Evolutionary conservation across 2,888 invertebrate species (phyloP).

Genomic region (Byasa hedistus): DNA sequence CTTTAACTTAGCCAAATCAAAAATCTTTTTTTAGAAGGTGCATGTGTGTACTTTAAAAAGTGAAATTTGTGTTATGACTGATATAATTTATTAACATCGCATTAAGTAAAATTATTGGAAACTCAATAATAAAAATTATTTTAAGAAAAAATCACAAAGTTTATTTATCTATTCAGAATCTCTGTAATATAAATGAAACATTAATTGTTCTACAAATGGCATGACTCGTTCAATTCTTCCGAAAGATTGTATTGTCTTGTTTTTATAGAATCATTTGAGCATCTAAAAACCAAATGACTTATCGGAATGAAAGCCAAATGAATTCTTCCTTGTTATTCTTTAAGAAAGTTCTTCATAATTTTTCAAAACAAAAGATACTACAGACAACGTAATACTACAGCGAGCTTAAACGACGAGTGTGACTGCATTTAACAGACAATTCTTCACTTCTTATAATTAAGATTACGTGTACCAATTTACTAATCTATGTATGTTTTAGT

Average conservation of each 20-base stretch:
- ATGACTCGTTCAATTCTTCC: conserved; percentile 44
- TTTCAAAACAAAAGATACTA: conserved; percentile 20
- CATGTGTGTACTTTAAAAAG: too few species aligned
- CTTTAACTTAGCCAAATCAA: too few species aligned
- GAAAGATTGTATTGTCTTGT: conserved; percentile 40
- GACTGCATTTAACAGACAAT: background rate
- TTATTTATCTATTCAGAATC: conserved; percentile 10
- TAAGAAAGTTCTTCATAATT: conserved; percentile 19
- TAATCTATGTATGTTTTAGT: too few species aligned
- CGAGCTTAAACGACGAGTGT: background rate
- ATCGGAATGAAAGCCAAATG: conserved; percentile 59
- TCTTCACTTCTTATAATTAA: background rate
- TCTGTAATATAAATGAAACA: conserved; percentile 8
- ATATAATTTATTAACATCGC: background rate
- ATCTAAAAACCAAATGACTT: conserved; percentile 66
- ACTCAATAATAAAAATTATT: background rate
- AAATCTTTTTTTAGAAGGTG: too few species aligned
- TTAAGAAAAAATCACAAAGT: background rate
- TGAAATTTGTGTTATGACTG: background rate
- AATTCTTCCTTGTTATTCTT: conserved; percentile 48
- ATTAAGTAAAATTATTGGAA: background rate
- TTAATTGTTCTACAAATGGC: conserved; percentile 11
- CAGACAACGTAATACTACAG: background rate
- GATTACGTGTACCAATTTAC: too few species aligned
- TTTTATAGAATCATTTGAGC: conserved; percentile 63